Conservation (phyloP, 2,888 invertebrate genomes). For the Nematopogon swammerdamellus region DNA sequence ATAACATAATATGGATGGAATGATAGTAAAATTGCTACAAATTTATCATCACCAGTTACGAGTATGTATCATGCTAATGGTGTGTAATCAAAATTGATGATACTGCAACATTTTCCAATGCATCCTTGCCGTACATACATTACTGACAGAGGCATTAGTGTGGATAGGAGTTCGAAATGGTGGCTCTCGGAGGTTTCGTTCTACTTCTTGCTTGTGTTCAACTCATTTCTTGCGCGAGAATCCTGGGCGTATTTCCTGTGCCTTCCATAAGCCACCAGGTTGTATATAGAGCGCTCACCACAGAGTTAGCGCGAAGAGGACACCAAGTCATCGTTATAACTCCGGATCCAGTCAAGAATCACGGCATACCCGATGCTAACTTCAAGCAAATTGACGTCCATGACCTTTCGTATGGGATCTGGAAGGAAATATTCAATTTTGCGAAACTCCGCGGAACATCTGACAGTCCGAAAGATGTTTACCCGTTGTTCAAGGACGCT, state of each 20-base stretch:
- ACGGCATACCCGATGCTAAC: slow-evolving; percentile 15
- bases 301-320: slow-evolving; percentile 18
- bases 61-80: no score
- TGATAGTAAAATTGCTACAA: no score
- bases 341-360: slow-evolving; percentile 12
- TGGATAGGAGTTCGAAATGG: no score
- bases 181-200: neutral
- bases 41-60: no score
- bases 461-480: neutral
- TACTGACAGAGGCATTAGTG: no score
- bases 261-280: slow-evolving; percentile 22
- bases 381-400: slow-evolving; percentile 29
- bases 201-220: neutral
- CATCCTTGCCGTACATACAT: no score
- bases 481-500: slow-evolving; percentile 4
- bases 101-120: no score
- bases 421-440: slow-evolving; percentile 8
- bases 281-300: slow-evolving; percentile 15
- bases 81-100: no score
- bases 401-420: slow-evolving; percentile 18
- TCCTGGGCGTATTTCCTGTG: slow-evolving; percentile 16
- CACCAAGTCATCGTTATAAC: slow-evolving; percentile 21
- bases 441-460: slow-evolving; percentile 7
- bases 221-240: slow-evolving; percentile 10
- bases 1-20: no score